Evolutionary conservation across 23 tunicate genomes (phyloP).

Genomic region (Halocynthia roretzi): DNA sequence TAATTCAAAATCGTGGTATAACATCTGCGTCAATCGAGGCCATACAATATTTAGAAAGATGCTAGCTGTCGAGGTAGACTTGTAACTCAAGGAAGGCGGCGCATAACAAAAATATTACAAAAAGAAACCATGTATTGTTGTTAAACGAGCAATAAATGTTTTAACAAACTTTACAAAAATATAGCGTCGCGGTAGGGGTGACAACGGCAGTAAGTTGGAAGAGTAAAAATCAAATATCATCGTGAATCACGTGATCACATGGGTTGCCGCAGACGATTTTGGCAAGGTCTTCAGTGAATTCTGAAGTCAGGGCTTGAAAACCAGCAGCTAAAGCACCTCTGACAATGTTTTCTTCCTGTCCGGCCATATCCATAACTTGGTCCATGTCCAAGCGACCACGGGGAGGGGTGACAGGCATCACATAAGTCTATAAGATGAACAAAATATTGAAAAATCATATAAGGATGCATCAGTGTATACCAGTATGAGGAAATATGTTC

Average conservation of each 20-base stretch:
- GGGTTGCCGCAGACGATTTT: conserved; percentile 17
- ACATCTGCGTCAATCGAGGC: too few relatives aligned
- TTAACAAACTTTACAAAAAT: too few relatives aligned
- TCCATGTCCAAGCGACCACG: conserved; percentile 12
- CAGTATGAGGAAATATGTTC: not conserved
- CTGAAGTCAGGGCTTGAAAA: conserved; percentile 24
- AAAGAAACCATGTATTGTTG: too few relatives aligned
- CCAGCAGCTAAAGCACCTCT: conserved; percentile 23
- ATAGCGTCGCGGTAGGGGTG: too few relatives aligned
- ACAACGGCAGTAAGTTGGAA: too few relatives aligned
- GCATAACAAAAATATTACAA: too few relatives aligned
- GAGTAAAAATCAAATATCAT: not conserved
- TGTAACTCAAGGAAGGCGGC: too few relatives aligned
- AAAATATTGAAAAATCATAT: not conserved
- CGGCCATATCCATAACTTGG: conserved; percentile 15
- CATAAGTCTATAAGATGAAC: not conserved
- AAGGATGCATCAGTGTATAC: too few relatives aligned
- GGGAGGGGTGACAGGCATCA: conserved; percentile 25
- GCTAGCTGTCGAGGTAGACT: too few relatives aligned
- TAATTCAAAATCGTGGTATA: too few relatives aligned
- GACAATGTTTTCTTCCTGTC: conserved; percentile 1
- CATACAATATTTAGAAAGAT: too few relatives aligned
- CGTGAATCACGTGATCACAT: conserved; percentile 24
- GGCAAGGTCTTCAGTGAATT: conserved; percentile 8
- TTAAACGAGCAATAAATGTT: too few relatives aligned